Conservation (phyloP, 2,888 invertebrate species). For the Xestia sexstrigata region DNA sequence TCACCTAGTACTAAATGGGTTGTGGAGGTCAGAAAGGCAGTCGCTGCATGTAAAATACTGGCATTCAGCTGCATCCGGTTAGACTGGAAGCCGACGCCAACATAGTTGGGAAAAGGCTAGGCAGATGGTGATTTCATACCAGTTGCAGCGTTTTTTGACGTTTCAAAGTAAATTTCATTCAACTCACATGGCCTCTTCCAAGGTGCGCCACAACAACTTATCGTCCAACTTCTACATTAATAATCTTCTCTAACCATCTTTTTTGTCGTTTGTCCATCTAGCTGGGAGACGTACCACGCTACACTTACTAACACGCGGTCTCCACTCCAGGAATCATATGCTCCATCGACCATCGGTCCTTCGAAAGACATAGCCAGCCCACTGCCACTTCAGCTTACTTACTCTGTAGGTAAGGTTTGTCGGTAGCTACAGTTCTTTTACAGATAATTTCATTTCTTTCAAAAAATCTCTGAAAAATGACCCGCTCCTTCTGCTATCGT, state of each 20-base stretch:
- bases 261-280: not conserved
- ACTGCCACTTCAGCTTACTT: not conserved
- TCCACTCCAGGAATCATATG: not conserved
- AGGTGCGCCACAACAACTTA: too few species aligned
- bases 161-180: not conserved
- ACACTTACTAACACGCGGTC: too few species aligned
- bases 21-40: too few species aligned
- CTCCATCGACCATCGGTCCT: not conserved
- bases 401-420: too few species aligned
- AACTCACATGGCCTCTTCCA: not conserved
- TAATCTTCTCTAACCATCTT: not conserved
- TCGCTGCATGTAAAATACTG: too few species aligned
- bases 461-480: not conserved
- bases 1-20: too few species aligned
- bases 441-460: not conserved
- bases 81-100: too few species aligned
- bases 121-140: too few species aligned
- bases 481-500: not conserved
- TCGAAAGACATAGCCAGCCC: not conserved
- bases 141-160: not conserved
- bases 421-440: not conserved
- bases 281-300: not conserved
- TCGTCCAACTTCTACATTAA: not conserved
- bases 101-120: too few species aligned
- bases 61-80: too few species aligned